Conservation (phyloP, 2,888 invertebrate genomes). For the Pteria penguin region DNA sequence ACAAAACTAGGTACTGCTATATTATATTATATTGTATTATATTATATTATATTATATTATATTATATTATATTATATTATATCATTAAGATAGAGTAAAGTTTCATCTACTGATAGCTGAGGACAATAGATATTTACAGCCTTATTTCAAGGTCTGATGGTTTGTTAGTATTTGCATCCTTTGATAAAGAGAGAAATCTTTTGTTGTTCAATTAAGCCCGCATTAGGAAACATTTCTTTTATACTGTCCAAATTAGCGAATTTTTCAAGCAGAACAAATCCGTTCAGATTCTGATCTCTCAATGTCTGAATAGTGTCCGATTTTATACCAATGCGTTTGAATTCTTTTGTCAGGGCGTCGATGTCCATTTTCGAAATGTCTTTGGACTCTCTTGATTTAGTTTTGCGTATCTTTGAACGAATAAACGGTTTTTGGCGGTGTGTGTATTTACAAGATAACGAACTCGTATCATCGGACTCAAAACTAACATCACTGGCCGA, state of each 20-base stretch:
- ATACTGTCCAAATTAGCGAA: slow-evolving; percentile 46
- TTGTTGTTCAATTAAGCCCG: slow-evolving; percentile 59
- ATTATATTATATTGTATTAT: too few relatives aligned
- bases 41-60: too few relatives aligned
- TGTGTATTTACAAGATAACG: background rate
- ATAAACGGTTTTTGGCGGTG: background rate
- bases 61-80: too few relatives aligned
- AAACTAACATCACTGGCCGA: background rate
- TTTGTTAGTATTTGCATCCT: slow-evolving; percentile 50
- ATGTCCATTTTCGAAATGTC: slow-evolving; percentile 41
- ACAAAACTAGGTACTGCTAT: too few relatives aligned
- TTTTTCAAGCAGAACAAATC: slow-evolving; percentile 48
- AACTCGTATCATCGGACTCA: background rate
- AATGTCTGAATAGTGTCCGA: slow-evolving; percentile 49
- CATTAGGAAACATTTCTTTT: slow-evolving; percentile 51
- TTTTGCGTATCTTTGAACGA: background rate
- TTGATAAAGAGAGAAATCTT: slow-evolving; percentile 64
- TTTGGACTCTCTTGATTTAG: slow-evolving; percentile 24
- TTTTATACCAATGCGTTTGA: slow-evolving; percentile 56
- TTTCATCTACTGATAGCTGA: too few relatives aligned
- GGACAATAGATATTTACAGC: too few relatives aligned
- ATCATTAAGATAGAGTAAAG: too few relatives aligned
- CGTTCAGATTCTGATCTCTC: slow-evolving; percentile 51
- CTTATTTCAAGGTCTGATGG: too few relatives aligned
- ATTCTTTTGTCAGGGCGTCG: slow-evolving; percentile 47